These are phyloP conservation scores for Andrena minutula DNA, from an alignment of 2,888 invertebrate genomes.

Conservation along the genomic window DNA sequence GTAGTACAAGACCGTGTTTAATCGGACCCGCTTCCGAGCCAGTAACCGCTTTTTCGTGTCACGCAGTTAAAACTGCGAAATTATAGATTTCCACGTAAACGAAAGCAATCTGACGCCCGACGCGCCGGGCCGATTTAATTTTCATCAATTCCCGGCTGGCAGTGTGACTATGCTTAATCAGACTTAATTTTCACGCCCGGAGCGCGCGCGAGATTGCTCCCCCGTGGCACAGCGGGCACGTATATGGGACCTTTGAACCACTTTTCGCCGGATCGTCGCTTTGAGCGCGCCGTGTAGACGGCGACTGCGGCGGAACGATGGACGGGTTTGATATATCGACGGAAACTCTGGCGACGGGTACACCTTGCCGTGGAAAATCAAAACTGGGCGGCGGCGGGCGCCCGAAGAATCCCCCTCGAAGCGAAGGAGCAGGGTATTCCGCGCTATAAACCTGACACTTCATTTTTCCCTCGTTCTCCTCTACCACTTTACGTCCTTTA, in stretches of 20 bases:
- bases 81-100: neutral
- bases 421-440: constrained; percentile 14
- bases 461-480: constrained; percentile 49
- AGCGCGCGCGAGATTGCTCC: constrained; percentile 8
- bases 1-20: too few species aligned
- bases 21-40: too few species aligned
- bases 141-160: constrained; percentile 2
- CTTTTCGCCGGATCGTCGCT: constrained; percentile 5
- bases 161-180: constrained; percentile 24
- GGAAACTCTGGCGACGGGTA: constrained; percentile 2
- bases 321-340: constrained; percentile 52
- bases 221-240: neutral
- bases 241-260: constrained; percentile 11
- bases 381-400: constrained; percentile 38
- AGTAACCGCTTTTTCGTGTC: neutral
- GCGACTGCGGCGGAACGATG: constrained; percentile 6
- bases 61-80: neutral
- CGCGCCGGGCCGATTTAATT: constrained; percentile 39
- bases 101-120: neutral
- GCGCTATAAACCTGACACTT: constrained; percentile 60
- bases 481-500: constrained; percentile 47
- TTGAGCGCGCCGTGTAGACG: neutral
- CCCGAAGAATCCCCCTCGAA: constrained; percentile 3
- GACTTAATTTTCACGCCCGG: constrained; percentile 34
- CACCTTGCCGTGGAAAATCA: constrained; percentile 65